Base-by-base conservation (phyloP, 2,888 invertebrate species). In the Taenaris catops region DNA sequence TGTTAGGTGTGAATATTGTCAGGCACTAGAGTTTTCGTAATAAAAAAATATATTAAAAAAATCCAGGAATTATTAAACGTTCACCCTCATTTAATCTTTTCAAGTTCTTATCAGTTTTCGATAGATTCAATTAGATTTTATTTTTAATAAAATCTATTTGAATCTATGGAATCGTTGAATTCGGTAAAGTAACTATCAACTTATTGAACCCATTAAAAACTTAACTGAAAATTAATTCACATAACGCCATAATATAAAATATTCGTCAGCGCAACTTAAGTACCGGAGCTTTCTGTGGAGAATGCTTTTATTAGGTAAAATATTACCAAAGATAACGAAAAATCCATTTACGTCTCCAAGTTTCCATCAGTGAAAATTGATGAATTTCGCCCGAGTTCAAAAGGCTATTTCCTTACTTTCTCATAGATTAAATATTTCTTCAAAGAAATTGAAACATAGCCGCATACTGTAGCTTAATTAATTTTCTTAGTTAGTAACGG, bases 191-290 rank as follows among this genome's bases (percentile, higher is more conserved):
- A n/a, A n/a, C n/a, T n/a, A n/a, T n/a, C n/a, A n/a, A n/a, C n/a
- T n/a, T n/a, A n/a, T 33, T n/a, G 33, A 10, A 8, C 25, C 18
- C 11, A 24, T 33, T 17, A 33, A 33, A 23, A 10, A 25, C 19
- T 14, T 14, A 4, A 14, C 14, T 14, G 12, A 25, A 25, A 25
- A 33, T 33, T 33, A 14, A 33, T 33, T 33, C 25, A 19, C 3
- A 18, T 19, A 25, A 33, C 25, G 2, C 8, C 8, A 7, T 21
- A n/a, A n/a, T n/a, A 8, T 21, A 21, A 21, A 9, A 21, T 21
- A 21, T 21, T 21, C 4, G 8, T 21, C 21, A 2, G 21, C 21
- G 8, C 8, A n/a, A 25, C 8, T 12, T 7, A 25, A 8, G 25
- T 16, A 8, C 14, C 12, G 7, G 14, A 25, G 14, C 8, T 14